phyloP scores from a whole-genome alignment of 2,113 vertebrate genomes.

The Suricata suricatta region DNA sequence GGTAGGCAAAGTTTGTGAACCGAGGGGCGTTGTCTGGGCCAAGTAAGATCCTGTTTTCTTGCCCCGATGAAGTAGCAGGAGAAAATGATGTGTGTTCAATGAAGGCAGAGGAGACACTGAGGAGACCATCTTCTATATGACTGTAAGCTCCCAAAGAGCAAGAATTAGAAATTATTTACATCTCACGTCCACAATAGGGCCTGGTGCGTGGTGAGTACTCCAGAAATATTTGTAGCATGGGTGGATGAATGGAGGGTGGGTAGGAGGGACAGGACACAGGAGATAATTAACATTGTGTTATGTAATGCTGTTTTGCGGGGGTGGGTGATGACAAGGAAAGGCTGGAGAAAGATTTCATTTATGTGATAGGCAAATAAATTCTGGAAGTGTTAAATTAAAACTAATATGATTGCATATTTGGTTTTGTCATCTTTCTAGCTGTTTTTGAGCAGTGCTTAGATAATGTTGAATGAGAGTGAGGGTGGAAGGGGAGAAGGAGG shows the following conservation, averaged over 20 bases:
- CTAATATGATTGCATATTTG: neutral
- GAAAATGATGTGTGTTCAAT: neutral
- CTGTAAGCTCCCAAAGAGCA: neutral
- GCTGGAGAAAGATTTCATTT: slow-evolving; percentile 2
- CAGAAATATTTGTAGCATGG: neutral
- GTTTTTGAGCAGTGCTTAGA: slow-evolving; percentile 16
- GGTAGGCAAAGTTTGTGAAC: neutral
- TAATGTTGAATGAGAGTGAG: neutral
- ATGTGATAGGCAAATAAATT: slow-evolving; percentile 30
- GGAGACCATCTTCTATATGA: neutral
- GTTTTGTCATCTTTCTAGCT: slow-evolving; percentile 6
- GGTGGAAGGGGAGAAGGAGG: neutral
- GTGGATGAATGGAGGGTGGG: neutral
- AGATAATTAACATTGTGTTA: neutral
- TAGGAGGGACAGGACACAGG: neutral
- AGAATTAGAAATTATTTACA: neutral
- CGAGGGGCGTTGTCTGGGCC: neutral
- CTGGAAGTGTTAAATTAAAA: slow-evolving; percentile 10
- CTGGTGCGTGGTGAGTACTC: neutral
- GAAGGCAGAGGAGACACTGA: neutral
- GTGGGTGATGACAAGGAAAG: neutral
- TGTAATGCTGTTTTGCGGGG: neutral
- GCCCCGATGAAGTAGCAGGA: neutral
- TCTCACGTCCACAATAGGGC: neutral
- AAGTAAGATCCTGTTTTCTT: neutral